phyloP scores from a whole-genome alignment of 1,140 invertebrate species.

The Vollenhovia emeryi region DNA sequence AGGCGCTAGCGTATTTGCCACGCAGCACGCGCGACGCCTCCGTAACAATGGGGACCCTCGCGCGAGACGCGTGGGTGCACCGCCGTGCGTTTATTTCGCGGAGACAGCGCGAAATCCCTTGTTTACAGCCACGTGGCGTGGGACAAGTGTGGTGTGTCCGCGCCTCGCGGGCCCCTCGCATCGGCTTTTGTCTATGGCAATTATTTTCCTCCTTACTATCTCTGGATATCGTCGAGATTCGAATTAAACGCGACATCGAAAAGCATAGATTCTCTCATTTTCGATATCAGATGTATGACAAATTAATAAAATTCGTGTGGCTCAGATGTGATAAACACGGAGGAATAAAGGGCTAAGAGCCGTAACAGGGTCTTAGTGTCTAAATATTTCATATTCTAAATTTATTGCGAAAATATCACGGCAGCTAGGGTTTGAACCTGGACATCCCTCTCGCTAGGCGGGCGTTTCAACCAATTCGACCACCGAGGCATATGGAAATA shows the following conservation, averaged over 20 bases:
- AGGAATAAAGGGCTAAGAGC: too few species aligned
- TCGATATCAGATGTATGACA: neutral
- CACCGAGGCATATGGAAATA: too few species aligned
- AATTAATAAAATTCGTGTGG: too few species aligned
- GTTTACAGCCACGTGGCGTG: constrained; percentile 67
- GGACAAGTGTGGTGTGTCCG: constrained; percentile 64
- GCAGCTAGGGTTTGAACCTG: too few species aligned
- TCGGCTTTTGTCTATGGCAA: constrained; percentile 37
- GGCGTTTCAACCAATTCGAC: too few species aligned
- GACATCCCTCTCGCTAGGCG: too few species aligned
- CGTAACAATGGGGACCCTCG: constrained; percentile 69
- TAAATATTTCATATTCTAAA: too few species aligned
- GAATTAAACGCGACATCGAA: neutral
- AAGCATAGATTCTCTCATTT: neutral
- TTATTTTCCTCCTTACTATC: constrained; percentile 31
- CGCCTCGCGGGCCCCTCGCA: constrained; percentile 18
- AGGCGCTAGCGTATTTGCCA: constrained; percentile 69
- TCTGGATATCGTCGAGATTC: neutral
- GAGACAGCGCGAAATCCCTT: constrained; percentile 72
- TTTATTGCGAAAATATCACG: too few species aligned
- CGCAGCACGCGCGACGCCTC: constrained; percentile 72
- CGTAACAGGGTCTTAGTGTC: too few species aligned
- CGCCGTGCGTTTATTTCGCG: constrained; percentile 68
- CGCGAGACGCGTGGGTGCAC: constrained; percentile 65
- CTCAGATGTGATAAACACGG: too few species aligned